phyloP scores from a whole-genome alignment of 1,140 invertebrate genomes.

The Andricus grossulariae region DNA sequence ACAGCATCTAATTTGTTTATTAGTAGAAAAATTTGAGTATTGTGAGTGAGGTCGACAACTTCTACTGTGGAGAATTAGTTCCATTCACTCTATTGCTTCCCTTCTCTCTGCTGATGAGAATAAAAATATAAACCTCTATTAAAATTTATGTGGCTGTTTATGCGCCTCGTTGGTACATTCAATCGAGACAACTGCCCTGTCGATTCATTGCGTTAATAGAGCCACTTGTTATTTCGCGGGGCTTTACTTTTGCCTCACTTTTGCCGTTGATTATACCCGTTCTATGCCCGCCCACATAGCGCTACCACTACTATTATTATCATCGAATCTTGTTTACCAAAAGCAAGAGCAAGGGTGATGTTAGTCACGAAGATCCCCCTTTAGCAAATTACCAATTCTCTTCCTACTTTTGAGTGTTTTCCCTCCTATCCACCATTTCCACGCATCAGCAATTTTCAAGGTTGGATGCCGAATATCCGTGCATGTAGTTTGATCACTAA shows the following conservation, averaged over 20 bases:
- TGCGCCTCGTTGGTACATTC: conserved; percentile 39
- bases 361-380: conserved; percentile 10
- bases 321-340: conserved; percentile 50
- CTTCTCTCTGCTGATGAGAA: conserved; percentile 52
- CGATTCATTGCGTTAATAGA: conserved; percentile 20
- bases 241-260: conserved; percentile 12
- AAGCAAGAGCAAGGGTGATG: not conserved
- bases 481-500: not conserved
- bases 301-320: conserved; percentile 41
- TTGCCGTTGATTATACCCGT: conserved; percentile 44
- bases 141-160: conserved; percentile 61
- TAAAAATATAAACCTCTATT: conserved; percentile 59
- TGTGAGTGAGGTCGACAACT: not conserved
- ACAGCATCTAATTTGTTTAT: too few relatives aligned
- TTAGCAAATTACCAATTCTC: not conserved
- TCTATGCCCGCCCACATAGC: conserved; percentile 40
- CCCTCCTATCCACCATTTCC: not conserved
- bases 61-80: not conserved
- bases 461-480: not conserved
- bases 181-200: not conserved
- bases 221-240: conserved; percentile 22
- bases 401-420: conserved; percentile 23
- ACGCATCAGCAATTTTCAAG: not conserved
- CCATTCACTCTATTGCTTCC: not conserved
- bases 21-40: too few relatives aligned